Base-by-base conservation (phyloP, 2,797 vertebrate genomes). In the Neoniphon sammara region DNA sequence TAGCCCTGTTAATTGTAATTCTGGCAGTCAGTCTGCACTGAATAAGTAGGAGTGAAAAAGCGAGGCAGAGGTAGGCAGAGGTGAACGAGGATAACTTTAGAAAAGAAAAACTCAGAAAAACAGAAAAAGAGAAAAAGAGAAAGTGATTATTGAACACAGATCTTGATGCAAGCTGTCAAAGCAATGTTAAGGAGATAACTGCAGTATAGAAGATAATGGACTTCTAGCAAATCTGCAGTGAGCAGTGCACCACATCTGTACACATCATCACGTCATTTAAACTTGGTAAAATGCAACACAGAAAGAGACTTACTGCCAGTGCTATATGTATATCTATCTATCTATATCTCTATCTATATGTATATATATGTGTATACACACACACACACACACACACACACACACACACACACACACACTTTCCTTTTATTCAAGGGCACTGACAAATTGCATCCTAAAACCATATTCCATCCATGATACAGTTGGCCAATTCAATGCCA, bases 1-100 rank as follows among this genome's bases (percentile, higher is more conserved):
- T 73, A 80, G 85, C 89, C 69, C 67, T 79, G 80, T 80, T 94
- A 89, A 92, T 92, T 91, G 84, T 86, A 69, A 90, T 89, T 89
- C 88, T 74, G 73, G 79, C 73, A 81, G 66, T 36, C 73, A 78
- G 62, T 62, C 70, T 71, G 53, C 71, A 77, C 59, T 77, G 25
- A 81, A 70, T 66, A 83, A 70, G 82, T 75, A 62, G 12, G 73
- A 70, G 63, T 47, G 23, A 62, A 61, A 21, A 61, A 23, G 25
- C 73, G 53, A 49, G 63, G 56, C 47, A 42, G 52, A 69, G 56
- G 73, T 66, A 78, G 65, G 74, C 20, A 46, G 27, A 69, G 74
- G 74, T 65, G 55, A 83, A 36, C 5, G 27, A 72, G n/a, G 36
- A 62, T 9, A 60, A 77, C 44, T 71, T 77, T 31, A 20, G 56